Evolutionary conservation across 2,888 invertebrate genomes (phyloP), one percentile per base, ranked within the genome.

Genomic region (Zaprionus obscuricornis): DNA sequence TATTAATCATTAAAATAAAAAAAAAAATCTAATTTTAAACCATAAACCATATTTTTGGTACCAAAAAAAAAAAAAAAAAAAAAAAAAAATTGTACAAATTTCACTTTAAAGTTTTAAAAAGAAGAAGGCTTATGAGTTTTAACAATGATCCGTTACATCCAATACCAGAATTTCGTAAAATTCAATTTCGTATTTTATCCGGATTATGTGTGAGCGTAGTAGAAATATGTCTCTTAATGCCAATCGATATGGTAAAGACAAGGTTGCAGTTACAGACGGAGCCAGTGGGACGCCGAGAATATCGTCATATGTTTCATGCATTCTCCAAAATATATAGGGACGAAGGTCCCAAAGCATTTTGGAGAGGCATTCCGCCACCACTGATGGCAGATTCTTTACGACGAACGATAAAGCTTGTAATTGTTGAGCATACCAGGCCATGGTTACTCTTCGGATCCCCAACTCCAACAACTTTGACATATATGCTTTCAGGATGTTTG

Each of bases 221-320:
- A 2, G 84, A 76, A 7, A 14, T 55, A 1, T 1, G 16, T 0
- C 3, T 42, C 0, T 1, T 71, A 11, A 10, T 55, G 50, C 81
- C 84, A 1, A 24, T 76, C 16, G 84, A 76, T 24, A 52, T 84
- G n/a, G 26, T 76, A 2, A 76, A 67, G 52, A 62, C 81, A 0
- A 52, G 81, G 0, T 22, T 79, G 16, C 81, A 83, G 29, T n/a
- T 75, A 43, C 67, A 79, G 27, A 34, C n/a, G 0, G 8, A 10
- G 0, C 1, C 8, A 1, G 7, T 7, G 0, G 1, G 64, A 67
- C 1, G 11, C n/a, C n/a, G n/a, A n/a, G n/a, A n/a, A n/a, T n/a
- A n/a, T n/a, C n/a, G n/a, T n/a, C n/a, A n/a, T n/a, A n/a, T 67
- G 0, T 1, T 31, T 1, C 57, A 76, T 27, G 62, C 73, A 0